These are phyloP conservation scores for Pseudorhombus dupliciocellatus DNA, from an alignment of 2,113 vertebrate species.

Conservation along the genomic window DNA sequence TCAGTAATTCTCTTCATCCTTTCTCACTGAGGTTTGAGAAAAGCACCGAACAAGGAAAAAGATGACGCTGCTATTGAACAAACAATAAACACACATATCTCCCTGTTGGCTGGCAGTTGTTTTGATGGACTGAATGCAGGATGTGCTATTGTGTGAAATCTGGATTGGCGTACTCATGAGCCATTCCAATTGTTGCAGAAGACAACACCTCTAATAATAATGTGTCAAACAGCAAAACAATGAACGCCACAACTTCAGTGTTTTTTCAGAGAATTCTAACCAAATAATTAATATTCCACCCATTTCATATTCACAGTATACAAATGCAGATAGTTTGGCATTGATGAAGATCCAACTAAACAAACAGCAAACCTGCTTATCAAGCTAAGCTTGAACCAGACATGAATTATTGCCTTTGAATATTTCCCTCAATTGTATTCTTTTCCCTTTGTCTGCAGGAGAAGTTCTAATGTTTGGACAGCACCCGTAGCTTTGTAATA, in stretches of 20 bases:
- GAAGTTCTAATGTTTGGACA: slow-evolving; percentile 33
- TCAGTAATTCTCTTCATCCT: neutral
- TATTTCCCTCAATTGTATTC: slow-evolving; percentile 41
- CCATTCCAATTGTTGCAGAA: neutral
- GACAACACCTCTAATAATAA: neutral
- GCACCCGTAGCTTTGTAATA: slow-evolving; percentile 20
- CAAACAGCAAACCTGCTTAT: neutral
- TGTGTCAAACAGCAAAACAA: neutral
- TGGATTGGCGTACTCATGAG: neutral
- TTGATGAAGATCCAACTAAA: slow-evolving; percentile 16
- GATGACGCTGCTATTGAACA: neutral
- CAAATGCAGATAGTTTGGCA: slow-evolving; percentile 22
- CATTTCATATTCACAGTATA: neutral
- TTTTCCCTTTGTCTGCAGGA: slow-evolving; percentile 52
- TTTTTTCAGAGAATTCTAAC: neutral
- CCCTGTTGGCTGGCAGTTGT: neutral
- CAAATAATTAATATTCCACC: neutral
- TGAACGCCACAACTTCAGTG: slow-evolving; percentile 6
- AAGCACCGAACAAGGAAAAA: neutral
- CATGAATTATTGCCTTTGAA: slow-evolving; percentile 36
- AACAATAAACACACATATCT: neutral
- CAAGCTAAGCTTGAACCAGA: slow-evolving; percentile 19
- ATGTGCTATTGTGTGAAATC: neutral
- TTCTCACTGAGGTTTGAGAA: no score
- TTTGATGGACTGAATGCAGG: neutral